A percentile compares a stretch with the other conserved stretches of the same genome.
These are phyloP conservation scores for Percina caprodes DNA, from an alignment of 2,113 vertebrate genomes.

Conservation along the genomic window DNA sequence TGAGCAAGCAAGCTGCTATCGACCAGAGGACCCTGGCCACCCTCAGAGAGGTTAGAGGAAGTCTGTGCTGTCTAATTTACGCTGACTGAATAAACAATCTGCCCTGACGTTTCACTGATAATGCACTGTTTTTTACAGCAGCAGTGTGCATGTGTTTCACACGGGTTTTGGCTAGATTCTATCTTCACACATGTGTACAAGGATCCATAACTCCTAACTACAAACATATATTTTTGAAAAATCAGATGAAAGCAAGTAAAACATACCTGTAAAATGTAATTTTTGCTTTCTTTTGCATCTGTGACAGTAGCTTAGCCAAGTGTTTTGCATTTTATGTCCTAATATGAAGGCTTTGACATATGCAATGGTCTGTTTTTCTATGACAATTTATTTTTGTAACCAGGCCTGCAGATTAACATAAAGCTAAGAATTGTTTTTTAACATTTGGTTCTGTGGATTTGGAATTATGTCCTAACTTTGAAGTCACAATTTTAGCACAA, in stretches of 20 bases:
- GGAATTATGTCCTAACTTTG: neutral
- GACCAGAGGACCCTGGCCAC: conserved; percentile 91
- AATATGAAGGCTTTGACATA: neutral
- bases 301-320: neutral
- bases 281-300: neutral
- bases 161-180: neutral
- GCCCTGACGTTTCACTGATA: conserved; percentile 13
- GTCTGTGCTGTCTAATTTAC: neutral
- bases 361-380: neutral
- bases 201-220: neutral
- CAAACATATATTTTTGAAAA: neutral
- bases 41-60: conserved; percentile 89
- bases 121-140: neutral
- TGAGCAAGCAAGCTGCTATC: conserved; percentile 91
- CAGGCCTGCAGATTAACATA: neutral
- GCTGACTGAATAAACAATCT: conserved; percentile 23
- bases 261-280: neutral
- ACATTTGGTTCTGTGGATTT: neutral
- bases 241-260: neutral
- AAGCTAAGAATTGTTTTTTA: neutral
- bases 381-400: neutral
- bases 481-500: neutral
- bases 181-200: neutral
- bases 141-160: neutral
- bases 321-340: neutral